phyloP scores from a whole-genome alignment of 2,797 vertebrate genomes.

The Leptoclinus maculatus region DNA sequence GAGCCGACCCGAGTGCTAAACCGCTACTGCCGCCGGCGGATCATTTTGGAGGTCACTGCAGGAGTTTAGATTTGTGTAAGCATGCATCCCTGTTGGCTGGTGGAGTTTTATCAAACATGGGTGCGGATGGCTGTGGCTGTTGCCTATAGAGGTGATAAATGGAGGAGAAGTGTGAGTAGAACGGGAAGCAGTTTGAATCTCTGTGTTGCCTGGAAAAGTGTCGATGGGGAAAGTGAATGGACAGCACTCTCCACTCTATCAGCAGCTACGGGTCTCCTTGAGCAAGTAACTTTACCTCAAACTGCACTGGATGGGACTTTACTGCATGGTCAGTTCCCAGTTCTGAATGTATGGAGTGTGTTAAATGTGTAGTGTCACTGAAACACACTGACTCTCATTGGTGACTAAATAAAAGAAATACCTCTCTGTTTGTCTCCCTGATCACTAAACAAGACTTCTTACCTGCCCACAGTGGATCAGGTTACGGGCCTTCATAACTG shows the following conservation, averaged over 20 bases:
- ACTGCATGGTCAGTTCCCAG: neutral
- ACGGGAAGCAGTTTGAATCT: constrained; percentile 27
- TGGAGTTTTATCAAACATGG: constrained; percentile 48
- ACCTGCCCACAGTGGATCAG: constrained; percentile 57
- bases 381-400: neutral
- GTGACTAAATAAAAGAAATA: constrained; percentile 44
- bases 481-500: constrained; percentile 71
- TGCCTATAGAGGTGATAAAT: constrained; percentile 48
- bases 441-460: constrained; percentile 51
- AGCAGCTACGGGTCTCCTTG: neutral
- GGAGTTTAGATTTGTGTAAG: constrained; percentile 60
- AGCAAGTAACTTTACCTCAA: constrained; percentile 9
- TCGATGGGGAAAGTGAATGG: constrained; percentile 25
- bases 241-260: constrained; percentile 10
- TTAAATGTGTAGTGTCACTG: neutral
- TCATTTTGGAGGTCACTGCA: constrained; percentile 64
- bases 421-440: constrained; percentile 40
- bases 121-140: constrained; percentile 23
- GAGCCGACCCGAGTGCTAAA: constrained; percentile 38
- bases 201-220: constrained; percentile 14
- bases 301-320: neutral
- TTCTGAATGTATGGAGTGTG: neutral
- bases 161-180: constrained; percentile 17
- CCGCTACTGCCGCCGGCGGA: constrained; percentile 37
- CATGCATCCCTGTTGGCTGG: constrained; percentile 34